Conservation (phyloP, 2,797 vertebrate species). For the Lagocephalus sceleratus region DNA sequence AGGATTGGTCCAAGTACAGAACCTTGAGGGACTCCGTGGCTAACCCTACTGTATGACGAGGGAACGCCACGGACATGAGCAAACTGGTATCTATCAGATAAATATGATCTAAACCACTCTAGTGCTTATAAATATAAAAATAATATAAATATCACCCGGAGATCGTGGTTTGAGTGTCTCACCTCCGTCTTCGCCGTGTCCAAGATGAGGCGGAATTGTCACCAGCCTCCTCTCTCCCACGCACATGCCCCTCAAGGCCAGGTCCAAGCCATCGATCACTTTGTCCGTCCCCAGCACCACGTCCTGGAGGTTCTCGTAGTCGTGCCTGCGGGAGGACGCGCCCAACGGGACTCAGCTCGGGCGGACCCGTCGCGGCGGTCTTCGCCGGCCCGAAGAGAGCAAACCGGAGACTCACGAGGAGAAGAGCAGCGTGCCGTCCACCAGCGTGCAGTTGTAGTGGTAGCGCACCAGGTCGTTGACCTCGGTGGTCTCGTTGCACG, state of each 20-base stretch:
- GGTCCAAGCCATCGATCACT: slow-evolving; percentile 91
- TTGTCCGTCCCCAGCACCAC: slow-evolving; percentile 85
- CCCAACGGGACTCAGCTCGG: not conserved
- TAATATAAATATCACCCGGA: too few species aligned
- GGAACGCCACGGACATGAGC: too few species aligned
- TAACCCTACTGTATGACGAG: too few species aligned
- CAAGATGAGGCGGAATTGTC: slow-evolving; percentile 89
- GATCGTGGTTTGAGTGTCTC: too few species aligned
- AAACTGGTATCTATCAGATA: too few species aligned
- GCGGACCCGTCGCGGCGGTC: not conserved
- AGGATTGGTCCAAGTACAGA: too few species aligned
- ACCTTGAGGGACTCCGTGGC: too few species aligned
- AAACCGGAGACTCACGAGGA: slow-evolving; percentile 75
- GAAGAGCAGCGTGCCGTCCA: slow-evolving; percentile 91
- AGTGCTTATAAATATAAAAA: too few species aligned
- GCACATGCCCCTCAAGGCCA: slow-evolving; percentile 87
- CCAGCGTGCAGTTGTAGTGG: slow-evolving; percentile 92
- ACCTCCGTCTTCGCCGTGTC: slow-evolving; percentile 93
- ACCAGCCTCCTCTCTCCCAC: slow-evolving; percentile 83
- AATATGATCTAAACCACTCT: too few species aligned
- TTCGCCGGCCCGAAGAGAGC: not conserved
- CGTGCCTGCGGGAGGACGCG: slow-evolving; percentile 65
- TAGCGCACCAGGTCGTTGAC: slow-evolving; percentile 85
- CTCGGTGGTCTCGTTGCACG: slow-evolving; percentile 82
- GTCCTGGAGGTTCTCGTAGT: slow-evolving; percentile 81